Evolutionary conservation across 2,888 invertebrate genomes (phyloP), one percentile per base, ranked within the genome.

Genomic region (Tenodera sinensis): DNA sequence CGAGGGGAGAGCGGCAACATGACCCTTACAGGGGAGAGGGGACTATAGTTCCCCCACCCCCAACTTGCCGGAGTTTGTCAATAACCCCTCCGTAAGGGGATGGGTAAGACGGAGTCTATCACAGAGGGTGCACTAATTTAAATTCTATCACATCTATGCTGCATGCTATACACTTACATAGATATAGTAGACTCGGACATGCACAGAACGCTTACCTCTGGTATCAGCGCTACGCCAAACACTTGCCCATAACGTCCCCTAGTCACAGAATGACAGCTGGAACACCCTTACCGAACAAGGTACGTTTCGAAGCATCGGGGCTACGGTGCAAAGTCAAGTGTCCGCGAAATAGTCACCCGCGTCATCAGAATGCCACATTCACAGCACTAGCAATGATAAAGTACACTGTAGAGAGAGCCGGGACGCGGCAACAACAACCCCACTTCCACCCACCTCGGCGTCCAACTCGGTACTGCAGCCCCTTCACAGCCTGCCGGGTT

Each of bases 381-480:
- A 71, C 54, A 71, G 54, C 54, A 71, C 54, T 71, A 20, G 20
- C 54, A 71, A 20, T 20, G 6, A 71, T 71, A 71, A 71, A 71
- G 20, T 20, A 3, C 54, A 71, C 54, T 54, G 54, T 54, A 54
- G 15, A 54, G 15, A 54, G 54, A 54, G 54, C 54, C 15, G 54
- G 15, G 3, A 20, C 25, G 20, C 54, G 2, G 25, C 54, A 71
- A 71, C 54, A 71, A 71, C 20, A 71, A 71, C 27, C 14, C 82
- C 25, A 84, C 88, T 82, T 88, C 88, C 88, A 54, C 42, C 30
- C 88, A 30, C 30, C n/a, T 27, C 88, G 83, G 28, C 71, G 34
- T 42, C 71, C 88, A 84, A 82, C 88, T 88, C 88, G n/a, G 28
- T 28, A 88, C 88, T 88, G 84, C 20, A 83, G 28, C 54, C 42